Percentiles rank a stretch among this genome's conserved stretches.
Evolutionary conservation across 2,888 invertebrate species (phyloP).

Genomic region (Leptinotarsa peninsularis): DNA sequence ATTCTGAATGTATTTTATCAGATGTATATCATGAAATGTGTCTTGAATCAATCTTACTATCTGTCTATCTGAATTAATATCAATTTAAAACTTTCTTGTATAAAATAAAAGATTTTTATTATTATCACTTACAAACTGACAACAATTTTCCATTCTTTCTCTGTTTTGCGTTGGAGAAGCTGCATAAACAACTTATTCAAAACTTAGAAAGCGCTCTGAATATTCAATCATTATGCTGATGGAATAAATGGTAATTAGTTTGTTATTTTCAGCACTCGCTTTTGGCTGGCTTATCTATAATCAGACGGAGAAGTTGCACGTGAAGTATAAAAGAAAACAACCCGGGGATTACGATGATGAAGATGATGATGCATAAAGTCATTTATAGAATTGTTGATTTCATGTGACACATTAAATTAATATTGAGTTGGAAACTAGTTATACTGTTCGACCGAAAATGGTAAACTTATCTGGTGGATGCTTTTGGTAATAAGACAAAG

Average conservation of each 20-base stretch:
- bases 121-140: too few relatives aligned
- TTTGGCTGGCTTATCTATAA: background rate
- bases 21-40: too few relatives aligned
- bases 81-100: too few relatives aligned
- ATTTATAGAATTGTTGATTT: background rate
- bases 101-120: too few relatives aligned
- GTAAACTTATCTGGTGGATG: too few relatives aligned
- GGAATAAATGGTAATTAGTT: background rate
- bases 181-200: background rate
- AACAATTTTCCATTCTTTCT: too few relatives aligned
- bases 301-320: background rate
- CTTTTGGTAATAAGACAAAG: too few relatives aligned
- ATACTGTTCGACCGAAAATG: too few relatives aligned
- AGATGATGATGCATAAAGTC: background rate
- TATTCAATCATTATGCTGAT: background rate
- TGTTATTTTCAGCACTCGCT: constrained; percentile 6
- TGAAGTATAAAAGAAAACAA: background rate
- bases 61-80: too few relatives aligned
- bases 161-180: background rate
- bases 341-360: constrained; percentile 8
- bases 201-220: background rate
- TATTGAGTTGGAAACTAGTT: background rate
- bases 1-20: too few relatives aligned
- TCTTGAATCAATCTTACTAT: too few relatives aligned
- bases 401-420: background rate